A percentile compares a stretch with the other conserved stretches of the same genome.
Evolutionary conservation across 2,113 vertebrate species (phyloP).

Genomic region (Philantomba maxwellii): DNA sequence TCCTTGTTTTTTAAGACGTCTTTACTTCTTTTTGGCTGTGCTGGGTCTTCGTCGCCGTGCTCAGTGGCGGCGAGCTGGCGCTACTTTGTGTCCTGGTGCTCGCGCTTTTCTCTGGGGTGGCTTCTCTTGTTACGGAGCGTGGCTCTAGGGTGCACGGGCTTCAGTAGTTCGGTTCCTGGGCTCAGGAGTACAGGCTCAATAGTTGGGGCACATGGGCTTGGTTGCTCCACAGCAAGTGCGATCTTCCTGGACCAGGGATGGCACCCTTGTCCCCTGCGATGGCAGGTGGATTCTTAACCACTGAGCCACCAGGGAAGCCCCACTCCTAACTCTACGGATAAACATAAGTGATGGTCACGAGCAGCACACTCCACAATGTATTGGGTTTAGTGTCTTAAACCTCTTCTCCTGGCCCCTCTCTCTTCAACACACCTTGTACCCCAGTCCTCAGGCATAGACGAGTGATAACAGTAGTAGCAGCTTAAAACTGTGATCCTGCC

Average conservation of each 20-base stretch:
- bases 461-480: neutral
- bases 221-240: neutral
- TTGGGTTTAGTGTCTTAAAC: neutral
- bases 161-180: neutral
- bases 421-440: neutral
- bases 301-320: neutral
- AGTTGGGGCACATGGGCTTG: neutral
- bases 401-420: neutral
- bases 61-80: rapidly evolving
- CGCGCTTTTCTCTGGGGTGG: neutral
- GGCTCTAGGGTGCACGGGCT: neutral
- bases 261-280: neutral
- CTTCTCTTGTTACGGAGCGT: neutral
- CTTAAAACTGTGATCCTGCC: neutral
- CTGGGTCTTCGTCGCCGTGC: neutral
- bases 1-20: neutral
- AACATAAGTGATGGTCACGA: neutral
- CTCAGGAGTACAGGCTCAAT: neutral
- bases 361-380: neutral
- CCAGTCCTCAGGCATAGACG: neutral
- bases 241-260: neutral
- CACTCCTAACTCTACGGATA: neutral
- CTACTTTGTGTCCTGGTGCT: neutral
- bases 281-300: neutral
- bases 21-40: neutral